Evolutionary conservation across 1,140 invertebrate genomes (phyloP).

Genomic region (Leptonema lineaticorne): DNA sequence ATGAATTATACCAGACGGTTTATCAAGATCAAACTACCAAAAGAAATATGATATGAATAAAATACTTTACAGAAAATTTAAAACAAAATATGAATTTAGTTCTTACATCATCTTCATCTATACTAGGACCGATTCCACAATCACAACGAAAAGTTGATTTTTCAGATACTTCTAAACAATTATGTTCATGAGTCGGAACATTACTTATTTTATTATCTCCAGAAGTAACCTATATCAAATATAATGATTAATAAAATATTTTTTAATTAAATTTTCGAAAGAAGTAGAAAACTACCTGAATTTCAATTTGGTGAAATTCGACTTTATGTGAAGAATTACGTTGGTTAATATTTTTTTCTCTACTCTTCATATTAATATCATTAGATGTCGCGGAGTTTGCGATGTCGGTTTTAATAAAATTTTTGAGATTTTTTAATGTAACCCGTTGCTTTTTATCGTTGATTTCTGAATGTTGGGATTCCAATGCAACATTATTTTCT

Average conservation of each 20-base stretch:
- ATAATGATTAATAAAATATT: background rate
- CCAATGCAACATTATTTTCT: background rate
- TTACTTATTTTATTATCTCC: conserved; percentile 43
- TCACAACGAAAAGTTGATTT: conserved; percentile 8
- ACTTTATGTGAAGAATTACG: too few species aligned
- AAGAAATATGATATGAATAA: background rate
- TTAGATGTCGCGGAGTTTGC: too few species aligned
- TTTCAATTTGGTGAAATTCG: conserved; percentile 49
- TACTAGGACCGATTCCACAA: conserved; percentile 20
- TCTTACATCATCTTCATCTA: conserved; percentile 23
- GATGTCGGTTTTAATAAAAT: background rate
- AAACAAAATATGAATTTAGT: conserved; percentile 8
- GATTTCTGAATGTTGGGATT: background rate
- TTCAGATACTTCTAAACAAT: background rate
- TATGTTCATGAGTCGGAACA: conserved; percentile 12
- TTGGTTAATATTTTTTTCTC: too few species aligned
- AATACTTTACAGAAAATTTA: background rate
- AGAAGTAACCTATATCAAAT: conserved; percentile 45
- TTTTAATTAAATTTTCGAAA: background rate
- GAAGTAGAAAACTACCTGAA: conserved; percentile 46
- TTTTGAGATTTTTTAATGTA: conserved; percentile 12
- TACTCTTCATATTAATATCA: too few species aligned
- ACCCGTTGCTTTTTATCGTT: conserved; percentile 9
- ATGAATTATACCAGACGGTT: conserved; percentile 29
- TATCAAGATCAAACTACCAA: background rate